Base-by-base conservation (phyloP, 2,888 invertebrate genomes). In the Cheilosia urbana region DNA sequence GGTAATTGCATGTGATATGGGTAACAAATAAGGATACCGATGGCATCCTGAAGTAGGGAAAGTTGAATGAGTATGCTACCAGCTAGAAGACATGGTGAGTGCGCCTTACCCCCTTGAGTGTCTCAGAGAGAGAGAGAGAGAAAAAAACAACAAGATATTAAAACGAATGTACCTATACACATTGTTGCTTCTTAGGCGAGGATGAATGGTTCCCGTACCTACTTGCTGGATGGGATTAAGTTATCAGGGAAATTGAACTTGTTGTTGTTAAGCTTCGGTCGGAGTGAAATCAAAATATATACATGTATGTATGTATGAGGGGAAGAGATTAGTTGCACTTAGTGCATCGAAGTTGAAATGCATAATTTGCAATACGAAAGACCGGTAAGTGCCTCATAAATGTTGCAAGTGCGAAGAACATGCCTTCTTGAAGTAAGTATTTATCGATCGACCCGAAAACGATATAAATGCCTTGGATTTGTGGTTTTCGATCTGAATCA, bases 1-100 rank as follows among this genome's bases (percentile, higher is more conserved):
- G 81, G 85, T 85, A 85, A 85, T 85, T 85, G 85, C 76, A 81
- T 85, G 85, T 85, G 85, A 85, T 85, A 85, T 81, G 81, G 85
- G 85, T 85, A 81, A 85, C 85, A 85, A 85, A 85, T 85, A 85
- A 81, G 85, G 85, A 85, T 85, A 85, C 85, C 76, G 55, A 80
- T 81, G 85, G 80, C 81, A 85, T 85, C 84, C 84, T 85, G 84
- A 84, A 71, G 80, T 71, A 76, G 51, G 58, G 73, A 79, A 79
- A 85, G 57, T 80, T 80, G 71, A 85, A 85, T 77, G 72, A 85
- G 76, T 77, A 51, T 72, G 9, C 71, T 71, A 27, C 51, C 55
- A 37, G 21, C 65, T 65, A 49, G 58, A 53, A 62, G 62, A 66
- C 11, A n/a, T 58, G 27, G 6, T 6, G 27, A 27, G 27, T 27